Base-by-base conservation (phyloP, 2,888 invertebrate species). In the Cephus pygmeus region DNA sequence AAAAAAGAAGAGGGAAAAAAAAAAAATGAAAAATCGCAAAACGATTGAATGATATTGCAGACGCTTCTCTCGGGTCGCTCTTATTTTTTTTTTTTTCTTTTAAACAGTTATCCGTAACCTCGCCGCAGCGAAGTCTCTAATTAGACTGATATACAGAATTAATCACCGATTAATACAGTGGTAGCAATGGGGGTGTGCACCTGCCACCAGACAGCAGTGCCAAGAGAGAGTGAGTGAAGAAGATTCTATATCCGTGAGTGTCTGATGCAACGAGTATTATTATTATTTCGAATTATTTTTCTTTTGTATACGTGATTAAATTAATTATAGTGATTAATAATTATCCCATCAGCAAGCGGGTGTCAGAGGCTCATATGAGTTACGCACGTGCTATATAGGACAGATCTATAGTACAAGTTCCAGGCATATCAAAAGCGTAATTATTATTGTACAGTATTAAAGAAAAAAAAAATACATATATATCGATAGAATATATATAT, bases 271-370 rank as follows among this genome's bases (percentile, higher is more conserved):
- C 40, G 40, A 40, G 40, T 40, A 40, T 40, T 40, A 40, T 40
- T 40, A 40, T 40, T 40, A 40, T 40, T 40, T 40, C 15, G 40
- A 40, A 73, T 71, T 33, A 76, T 78, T 76, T 69, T 35, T 73
- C 40, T 73, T 15, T 33, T 34, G 34, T 74, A 40, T 40, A 77
- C 76, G 76, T 74, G 74, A 77, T 76, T 74, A 76, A 81, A 83
- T 85, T 79, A 81, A 81, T 82, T 87, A 77, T 82, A 88, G 85
- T 85, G 84, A 89, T 88, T 87, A 87, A 85, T 85, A 81, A 86
- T 88, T 88, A 82, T 88, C 88, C 89, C 90, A 88, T 88, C 87
- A 89, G 90, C 89, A 90, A 91, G 91, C 90, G 88, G 88, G 88
- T 90, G 86, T 89, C 87, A 88, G 85, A 90, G 88, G 89, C 88